A percentile compares a stretch with the other conserved stretches of the same genome.
Evolutionary conservation across 1,140 invertebrate species (phyloP).

Genomic region (Ceratosolen solmsi): DNA sequence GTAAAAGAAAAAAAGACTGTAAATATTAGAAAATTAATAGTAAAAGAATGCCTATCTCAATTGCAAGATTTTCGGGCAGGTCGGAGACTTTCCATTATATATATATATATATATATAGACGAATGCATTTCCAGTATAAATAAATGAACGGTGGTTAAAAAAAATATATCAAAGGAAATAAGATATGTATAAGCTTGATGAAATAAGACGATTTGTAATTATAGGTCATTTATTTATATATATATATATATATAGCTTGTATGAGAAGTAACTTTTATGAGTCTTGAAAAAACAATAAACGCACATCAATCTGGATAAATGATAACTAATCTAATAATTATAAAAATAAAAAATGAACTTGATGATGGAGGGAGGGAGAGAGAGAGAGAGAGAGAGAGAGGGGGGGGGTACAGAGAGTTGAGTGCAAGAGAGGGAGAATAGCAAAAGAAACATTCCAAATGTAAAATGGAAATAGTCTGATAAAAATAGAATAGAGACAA

Average conservation of each 20-base stretch:
- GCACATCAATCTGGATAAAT: background rate
- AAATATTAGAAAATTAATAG: too few species aligned
- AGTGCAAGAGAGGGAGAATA: too few species aligned
- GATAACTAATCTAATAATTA: conserved; percentile 19
- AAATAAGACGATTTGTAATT: conserved; percentile 3
- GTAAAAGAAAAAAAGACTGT: background rate
- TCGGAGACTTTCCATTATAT: background rate
- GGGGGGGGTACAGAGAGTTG: background rate
- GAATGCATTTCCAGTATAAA: conserved; percentile 1
- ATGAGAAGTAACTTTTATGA: background rate
- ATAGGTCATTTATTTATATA: background rate
- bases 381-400: background rate
- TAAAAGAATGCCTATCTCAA: background rate
- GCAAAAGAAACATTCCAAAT: too few species aligned
- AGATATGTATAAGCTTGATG: background rate
- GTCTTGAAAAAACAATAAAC: background rate
- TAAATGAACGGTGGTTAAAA: too few species aligned
- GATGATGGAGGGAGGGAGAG: background rate
- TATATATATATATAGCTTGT: too few species aligned
- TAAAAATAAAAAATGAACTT: background rate
- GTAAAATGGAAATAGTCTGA: too few species aligned
- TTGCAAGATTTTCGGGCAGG: conserved; percentile 31
- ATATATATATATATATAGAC: background rate
- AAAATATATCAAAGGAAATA: background rate
- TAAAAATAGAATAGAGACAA: background rate